Evolutionary conservation across 2,797 vertebrate species (phyloP), one percentile per base, ranked within the genome.

Genomic region (Passerculus sandwichensis): DNA sequence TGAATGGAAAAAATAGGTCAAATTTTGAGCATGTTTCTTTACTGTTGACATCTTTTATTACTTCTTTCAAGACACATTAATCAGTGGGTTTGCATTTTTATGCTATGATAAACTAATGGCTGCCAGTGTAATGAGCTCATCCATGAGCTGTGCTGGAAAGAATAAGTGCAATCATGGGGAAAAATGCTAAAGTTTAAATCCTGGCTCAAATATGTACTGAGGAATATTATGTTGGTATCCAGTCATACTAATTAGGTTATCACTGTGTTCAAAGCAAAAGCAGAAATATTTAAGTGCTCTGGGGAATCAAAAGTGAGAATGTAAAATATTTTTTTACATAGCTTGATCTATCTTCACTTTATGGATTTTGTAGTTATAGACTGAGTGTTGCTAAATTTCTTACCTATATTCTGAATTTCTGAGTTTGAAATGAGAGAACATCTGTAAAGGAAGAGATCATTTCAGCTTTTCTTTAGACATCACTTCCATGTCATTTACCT

Each of bases 161-260:
- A 91, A 66, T 85, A 83, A 93, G 57, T 93, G 92, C 94, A 94
- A 15, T 89, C 95, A 96, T 83, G 95, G 73, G 72, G 92, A 96
- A 96, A 96, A 97, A 95, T 93, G 82, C 76, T 90, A n/a, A 96
- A 87, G 91, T 96, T 97, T 95, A 94, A 97, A 88, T 87, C 78
- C 87, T 96, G 75, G 79, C 91, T 95, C 79, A 67, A 9, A 88
- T 91, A 61, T 36, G 50, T 94, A 79, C 83, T 88, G 88, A 92
- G 86, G 65, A 94, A 78, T 96, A 67, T 95, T 84, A 53, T 85
- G 80, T 94, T 96, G 83, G 64, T 92, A 92, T 95, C 80, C 77
- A 93, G 74, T 90, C 56, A 56, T 53, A 50, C 81, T 94, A 96
- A 93, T 96, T 89, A 95, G 92, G 72, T 88, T 96, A 91, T 96